Conservation (phyloP, 2,797 vertebrate genomes). For the Perdix hodgsoniae region DNA sequence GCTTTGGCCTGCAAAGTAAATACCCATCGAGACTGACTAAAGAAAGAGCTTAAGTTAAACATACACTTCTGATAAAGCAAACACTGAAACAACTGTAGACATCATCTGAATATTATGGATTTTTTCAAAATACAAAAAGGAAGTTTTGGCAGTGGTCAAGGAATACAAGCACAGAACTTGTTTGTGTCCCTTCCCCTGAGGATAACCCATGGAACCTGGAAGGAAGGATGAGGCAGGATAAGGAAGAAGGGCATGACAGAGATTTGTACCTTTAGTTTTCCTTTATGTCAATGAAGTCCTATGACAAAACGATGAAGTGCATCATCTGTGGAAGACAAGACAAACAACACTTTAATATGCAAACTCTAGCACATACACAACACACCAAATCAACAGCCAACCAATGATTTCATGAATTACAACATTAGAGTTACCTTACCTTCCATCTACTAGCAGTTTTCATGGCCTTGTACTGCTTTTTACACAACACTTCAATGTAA, state of each 20-base stretch:
- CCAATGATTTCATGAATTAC: not conserved
- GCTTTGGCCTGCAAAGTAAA: slow-evolving; percentile 23
- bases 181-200: not conserved
- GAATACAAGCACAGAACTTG: not conserved
- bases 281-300: slow-evolving; percentile 18
- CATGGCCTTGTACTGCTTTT: not conserved
- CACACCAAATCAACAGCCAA: not conserved
- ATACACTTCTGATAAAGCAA: slow-evolving; percentile 7
- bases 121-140: not conserved
- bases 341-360: not conserved
- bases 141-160: not conserved
- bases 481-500: not conserved
- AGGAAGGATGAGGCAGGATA: not conserved
- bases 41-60: slow-evolving; percentile 4
- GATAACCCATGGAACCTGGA: not conserved
- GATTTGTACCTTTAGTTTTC: slow-evolving; percentile 33
- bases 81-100: not conserved
- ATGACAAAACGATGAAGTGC: slow-evolving; percentile 36
- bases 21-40: not conserved
- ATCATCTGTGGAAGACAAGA: slow-evolving; percentile 54
- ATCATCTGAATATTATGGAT: accelerated
- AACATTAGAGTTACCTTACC: not conserved
- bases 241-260: not conserved
- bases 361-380: not conserved
- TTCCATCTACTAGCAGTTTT: not conserved